phyloP scores from a whole-genome alignment of 2,113 vertebrate genomes.

The Excalfactoria chinensis region DNA sequence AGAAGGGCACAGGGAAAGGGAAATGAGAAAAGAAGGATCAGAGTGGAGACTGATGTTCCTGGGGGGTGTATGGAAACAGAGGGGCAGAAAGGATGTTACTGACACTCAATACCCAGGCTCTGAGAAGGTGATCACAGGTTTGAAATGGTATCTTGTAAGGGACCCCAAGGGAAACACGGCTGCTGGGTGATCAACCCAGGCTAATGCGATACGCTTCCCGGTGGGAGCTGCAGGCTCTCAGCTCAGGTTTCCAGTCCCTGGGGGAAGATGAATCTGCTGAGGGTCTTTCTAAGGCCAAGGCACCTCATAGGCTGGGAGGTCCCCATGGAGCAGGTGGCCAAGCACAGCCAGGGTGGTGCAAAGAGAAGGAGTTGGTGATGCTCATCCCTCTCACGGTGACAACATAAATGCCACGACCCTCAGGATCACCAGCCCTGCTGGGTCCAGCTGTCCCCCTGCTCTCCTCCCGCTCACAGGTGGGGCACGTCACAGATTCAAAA shows the following conservation, averaged over 20 bases:
- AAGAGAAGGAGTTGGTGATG: neutral
- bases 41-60: neutral
- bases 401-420: neutral
- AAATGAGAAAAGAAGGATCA: neutral
- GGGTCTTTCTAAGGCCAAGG: neutral
- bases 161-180: neutral
- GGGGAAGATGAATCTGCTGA: neutral
- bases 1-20: neutral
- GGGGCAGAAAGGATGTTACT: neutral
- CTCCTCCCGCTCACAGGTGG: neutral
- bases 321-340: accelerated
- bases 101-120: neutral
- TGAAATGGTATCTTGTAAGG: conserved; percentile 32
- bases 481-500: neutral
- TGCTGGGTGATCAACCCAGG: conserved; percentile 20
- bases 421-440: neutral
- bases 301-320: neutral
- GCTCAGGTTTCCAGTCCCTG: conserved; percentile 44
- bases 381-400: neutral
- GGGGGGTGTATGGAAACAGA: neutral
- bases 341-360: accelerated
- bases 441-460: accelerated
- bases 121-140: neutral
- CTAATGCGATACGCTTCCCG: neutral
- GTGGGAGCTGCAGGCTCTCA: neutral